A percentile compares a stretch with the other conserved stretches of the same genome.
phyloP scores from a whole-genome alignment of 2,888 invertebrate species.

The Aphelenchoides bicaudatus region DNA sequence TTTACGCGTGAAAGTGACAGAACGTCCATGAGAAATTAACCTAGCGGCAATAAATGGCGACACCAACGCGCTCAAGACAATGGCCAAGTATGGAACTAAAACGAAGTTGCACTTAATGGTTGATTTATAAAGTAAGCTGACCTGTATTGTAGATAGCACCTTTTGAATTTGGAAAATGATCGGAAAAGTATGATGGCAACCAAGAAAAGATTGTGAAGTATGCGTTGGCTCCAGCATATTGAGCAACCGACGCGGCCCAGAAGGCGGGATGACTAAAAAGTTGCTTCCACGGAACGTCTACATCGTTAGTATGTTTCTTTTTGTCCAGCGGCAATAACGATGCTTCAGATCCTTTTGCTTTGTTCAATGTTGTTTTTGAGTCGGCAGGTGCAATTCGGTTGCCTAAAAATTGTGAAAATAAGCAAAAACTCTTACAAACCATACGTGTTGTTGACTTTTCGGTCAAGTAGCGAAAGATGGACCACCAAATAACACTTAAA shows the following conservation, averaged over 20 bases:
- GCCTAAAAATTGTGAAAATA: too few relatives aligned
- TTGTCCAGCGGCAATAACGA: conserved; percentile 17
- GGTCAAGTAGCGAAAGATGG: conserved; percentile 32
- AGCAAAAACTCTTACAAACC: too few relatives aligned
- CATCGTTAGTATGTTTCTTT: conserved; percentile 16
- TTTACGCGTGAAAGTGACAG: conserved; percentile 64
- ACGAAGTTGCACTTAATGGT: too few relatives aligned
- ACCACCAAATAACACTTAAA: conserved; percentile 41
- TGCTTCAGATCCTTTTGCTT: conserved; percentile 11
- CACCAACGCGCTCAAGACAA: conserved; percentile 69
- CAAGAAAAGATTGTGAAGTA: conserved; percentile 73
- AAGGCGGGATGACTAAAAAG: conserved; percentile 68
- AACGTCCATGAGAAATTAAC: conserved; percentile 65
- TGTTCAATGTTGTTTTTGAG: conserved; percentile 11
- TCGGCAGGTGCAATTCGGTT: conserved; percentile 8
- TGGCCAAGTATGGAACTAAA: conserved; percentile 71
- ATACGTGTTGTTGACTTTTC: conserved; percentile 17
- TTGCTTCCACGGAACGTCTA: conserved; percentile 68
- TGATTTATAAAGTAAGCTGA: too few relatives aligned
- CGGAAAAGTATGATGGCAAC: conserved; percentile 74
- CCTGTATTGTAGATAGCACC: conserved; percentile 21
- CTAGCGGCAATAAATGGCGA: conserved; percentile 69
- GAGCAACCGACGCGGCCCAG: conserved; percentile 72
- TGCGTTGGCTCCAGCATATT: conserved; percentile 73
- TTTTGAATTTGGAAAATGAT: conserved; percentile 70